Base-by-base conservation (phyloP, 2,113 vertebrate species). In the Oenanthe oenanthe region DNA sequence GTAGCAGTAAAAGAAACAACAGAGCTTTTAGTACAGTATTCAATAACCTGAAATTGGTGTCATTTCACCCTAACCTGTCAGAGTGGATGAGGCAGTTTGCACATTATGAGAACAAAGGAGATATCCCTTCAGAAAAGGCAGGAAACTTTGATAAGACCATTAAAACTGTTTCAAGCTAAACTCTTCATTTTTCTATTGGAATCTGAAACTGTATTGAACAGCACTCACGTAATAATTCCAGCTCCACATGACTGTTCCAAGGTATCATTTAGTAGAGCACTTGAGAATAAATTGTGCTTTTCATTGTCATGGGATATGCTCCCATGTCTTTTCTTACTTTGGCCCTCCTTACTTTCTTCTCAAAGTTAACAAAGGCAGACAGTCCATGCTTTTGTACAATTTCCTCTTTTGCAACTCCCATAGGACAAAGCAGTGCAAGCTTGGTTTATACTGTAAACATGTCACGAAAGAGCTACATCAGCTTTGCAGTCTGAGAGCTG, bases 51-150 rank as follows among this genome's bases (percentile, higher is more conserved):
- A 88, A 95, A 95, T 83, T 40, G 56, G 60, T 92, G 78, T 60
- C 78, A 86, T 90, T 95, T 95, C 76, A 67, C 63, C 56, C 67
- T 83, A 88, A 88, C 56, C 60, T 82, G 70, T 92, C 90, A 96
- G 51, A 47, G 47, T 51, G 77, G 26, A 91, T 60, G 42, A 95
- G 70, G 78, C 74, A 89, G 92, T 88, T 90, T 60, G 47, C 51
- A 84, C 79, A 86, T 84, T 90, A 92, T 5, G 21, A 58, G 85
- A 93, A 92, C 82, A 97, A 94, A 86, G 75, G 32, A 88, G 83
- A 54, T 32, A 74, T 66, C 83, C 18, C 42, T 80, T 92, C 75
- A 74, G 42, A 17, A 82, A 91, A 75, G 50, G 74, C 71, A 94
- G 75, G 63, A 85, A 88, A 62, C 54, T 85, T 67, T 51, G 75